Percentiles rank a stretch among this genome's conserved stretches.
phyloP scores from a whole-genome alignment of 2,888 invertebrate genomes.

The Germaria angustata region DNA sequence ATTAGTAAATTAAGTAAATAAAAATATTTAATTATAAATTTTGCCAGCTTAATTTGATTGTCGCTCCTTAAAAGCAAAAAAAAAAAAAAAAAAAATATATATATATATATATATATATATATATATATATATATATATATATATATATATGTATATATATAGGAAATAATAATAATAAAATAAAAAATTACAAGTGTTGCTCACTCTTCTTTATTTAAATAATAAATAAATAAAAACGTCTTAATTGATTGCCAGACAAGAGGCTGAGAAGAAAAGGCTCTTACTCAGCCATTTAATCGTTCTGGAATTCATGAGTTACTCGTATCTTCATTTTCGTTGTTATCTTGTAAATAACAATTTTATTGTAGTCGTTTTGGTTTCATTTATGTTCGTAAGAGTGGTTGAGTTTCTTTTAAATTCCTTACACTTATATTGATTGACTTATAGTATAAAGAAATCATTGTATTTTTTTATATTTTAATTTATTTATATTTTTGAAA shows the following conservation, averaged over 20 bases:
- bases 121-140: too few species aligned
- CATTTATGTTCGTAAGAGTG: neutral
- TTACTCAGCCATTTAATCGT: neutral
- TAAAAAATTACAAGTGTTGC: slow-evolving; percentile 9
- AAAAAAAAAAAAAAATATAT: neutral
- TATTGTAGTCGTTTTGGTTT: neutral
- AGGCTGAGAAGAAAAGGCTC: neutral
- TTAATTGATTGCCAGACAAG: slow-evolving; percentile 47
- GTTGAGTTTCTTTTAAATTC: neutral
- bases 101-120: too few species aligned
- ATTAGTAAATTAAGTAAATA: neutral
- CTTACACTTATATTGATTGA: slow-evolving; percentile 24
- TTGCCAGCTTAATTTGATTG: slow-evolving; percentile 7
- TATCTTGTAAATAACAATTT: slow-evolving; percentile 19
- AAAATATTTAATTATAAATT: slow-evolving; percentile 15
- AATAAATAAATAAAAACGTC: slow-evolving; percentile 23
- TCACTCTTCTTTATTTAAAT: slow-evolving; percentile 25
- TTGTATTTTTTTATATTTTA: neutral
- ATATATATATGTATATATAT: too few species aligned
- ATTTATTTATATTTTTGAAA: neutral
- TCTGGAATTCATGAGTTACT: slow-evolving; percentile 22
- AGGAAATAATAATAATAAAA: too few species aligned
- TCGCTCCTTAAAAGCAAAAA: neutral
- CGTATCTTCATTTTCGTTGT: neutral
- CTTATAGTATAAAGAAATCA: slow-evolving; percentile 29